These are phyloP conservation scores for Poecilia wingei DNA, from an alignment of 2,797 vertebrate species.

Conservation along the genomic window DNA sequence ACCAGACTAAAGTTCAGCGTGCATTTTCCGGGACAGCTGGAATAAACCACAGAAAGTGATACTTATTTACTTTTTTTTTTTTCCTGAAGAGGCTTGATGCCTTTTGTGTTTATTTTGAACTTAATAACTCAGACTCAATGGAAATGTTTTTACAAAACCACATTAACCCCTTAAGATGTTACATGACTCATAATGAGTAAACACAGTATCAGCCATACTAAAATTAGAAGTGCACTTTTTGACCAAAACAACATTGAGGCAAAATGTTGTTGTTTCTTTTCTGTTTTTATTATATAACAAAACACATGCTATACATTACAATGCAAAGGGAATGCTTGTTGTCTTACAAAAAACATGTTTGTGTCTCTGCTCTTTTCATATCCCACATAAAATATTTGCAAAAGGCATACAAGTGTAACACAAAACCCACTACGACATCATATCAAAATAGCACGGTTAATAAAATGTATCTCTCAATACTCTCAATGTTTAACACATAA, in stretches of 20 bases:
- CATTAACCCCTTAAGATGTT: neutral
- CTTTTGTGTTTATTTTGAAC: conserved; percentile 22
- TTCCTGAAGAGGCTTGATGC: conserved; percentile 16
- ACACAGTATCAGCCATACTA: neutral
- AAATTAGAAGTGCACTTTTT: conserved; percentile 22
- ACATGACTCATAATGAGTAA: neutral
- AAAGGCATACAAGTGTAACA: conserved; percentile 57
- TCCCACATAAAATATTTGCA: conserved; percentile 56
- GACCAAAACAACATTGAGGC: conserved; percentile 34
- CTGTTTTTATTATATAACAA: conserved; percentile 71
- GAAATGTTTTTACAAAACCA: conserved; percentile 36
- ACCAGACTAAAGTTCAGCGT: conserved; percentile 1
- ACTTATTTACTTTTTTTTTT: conserved; percentile 13
- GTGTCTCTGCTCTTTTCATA: conserved; percentile 43
- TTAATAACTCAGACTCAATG: conserved; percentile 1
- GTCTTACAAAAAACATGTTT: conserved; percentile 56
- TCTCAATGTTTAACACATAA: conserved; percentile 27
- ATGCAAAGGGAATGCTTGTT: conserved; percentile 64
- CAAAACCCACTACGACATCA: conserved; percentile 42
- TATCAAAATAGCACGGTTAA: conserved; percentile 47
- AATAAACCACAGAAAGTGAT: conserved; percentile 30
- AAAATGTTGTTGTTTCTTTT: conserved; percentile 41
- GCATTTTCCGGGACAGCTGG: conserved; percentile 15
- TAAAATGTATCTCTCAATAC: conserved; percentile 39
- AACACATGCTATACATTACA: conserved; percentile 65